A percentile compares a stretch with the other conserved stretches of the same genome.
Conservation (phyloP, 2,797 vertebrate species). For the Capromys pilorides region DNA sequence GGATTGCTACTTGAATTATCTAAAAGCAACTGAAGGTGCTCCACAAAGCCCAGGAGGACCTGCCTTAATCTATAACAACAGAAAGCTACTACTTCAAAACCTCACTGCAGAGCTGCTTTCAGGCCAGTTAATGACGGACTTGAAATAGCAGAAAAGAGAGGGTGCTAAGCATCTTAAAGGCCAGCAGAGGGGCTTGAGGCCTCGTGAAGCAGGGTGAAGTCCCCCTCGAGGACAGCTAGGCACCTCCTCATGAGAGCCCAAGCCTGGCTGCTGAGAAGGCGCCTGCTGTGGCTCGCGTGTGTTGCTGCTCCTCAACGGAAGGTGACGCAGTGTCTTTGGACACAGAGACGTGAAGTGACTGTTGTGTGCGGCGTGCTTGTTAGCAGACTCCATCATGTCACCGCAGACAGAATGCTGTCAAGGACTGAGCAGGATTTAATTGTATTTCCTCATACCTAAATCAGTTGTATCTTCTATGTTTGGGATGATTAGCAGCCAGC, state of each 20-base stretch:
- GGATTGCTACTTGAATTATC: conserved; percentile 5
- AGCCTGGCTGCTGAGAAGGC: not conserved
- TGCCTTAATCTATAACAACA: not conserved
- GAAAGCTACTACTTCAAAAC: not conserved
- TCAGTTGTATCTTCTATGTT: conserved; percentile 60
- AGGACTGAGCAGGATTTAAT: conserved; percentile 53
- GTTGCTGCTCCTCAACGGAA: conserved; percentile 12
- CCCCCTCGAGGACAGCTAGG: conserved; percentile 53
- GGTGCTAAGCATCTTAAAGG: conserved; percentile 51
- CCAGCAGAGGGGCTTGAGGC: conserved; percentile 53
- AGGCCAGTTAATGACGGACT: conserved; percentile 49
- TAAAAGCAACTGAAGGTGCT: conserved; percentile 36
- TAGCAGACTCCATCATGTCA: conserved; percentile 46
- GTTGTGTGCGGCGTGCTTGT: conserved; percentile 19
- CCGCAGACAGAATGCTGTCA: conserved; percentile 49
- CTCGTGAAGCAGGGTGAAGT: conserved; percentile 46
- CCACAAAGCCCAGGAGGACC: not conserved
- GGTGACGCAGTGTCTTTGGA: conserved; percentile 47
- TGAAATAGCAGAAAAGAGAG: conserved; percentile 61
- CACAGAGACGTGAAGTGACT: conserved; percentile 51
- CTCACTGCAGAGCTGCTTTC: conserved; percentile 14
- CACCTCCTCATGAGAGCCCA: not conserved
- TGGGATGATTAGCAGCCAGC: conserved; percentile 68
- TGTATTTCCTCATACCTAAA: conserved; percentile 59
- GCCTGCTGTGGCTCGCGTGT: not conserved